These are phyloP conservation scores for Rhopilema esculentum DNA, from an alignment of 30 jellyfish, hydroid and myxozoan species.

Conservation along the genomic window DNA sequence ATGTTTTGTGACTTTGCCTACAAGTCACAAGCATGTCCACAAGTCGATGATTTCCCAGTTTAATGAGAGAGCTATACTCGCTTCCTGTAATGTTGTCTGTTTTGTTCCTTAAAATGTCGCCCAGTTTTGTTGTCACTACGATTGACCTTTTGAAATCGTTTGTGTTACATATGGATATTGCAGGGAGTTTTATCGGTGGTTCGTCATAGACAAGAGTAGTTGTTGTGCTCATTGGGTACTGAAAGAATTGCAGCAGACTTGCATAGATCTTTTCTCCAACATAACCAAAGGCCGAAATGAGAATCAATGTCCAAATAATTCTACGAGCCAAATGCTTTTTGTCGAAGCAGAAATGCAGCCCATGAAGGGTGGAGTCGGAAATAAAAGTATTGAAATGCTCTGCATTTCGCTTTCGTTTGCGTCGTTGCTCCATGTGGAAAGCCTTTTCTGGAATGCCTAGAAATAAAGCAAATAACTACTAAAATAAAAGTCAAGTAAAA, in stretches of 20 bases:
- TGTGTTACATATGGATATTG: constrained; percentile 89
- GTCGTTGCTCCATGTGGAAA: constrained; percentile 53
- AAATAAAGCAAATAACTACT: background rate
- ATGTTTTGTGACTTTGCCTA: constrained; percentile 14
- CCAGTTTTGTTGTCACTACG: constrained; percentile 61
- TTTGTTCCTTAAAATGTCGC: background rate
- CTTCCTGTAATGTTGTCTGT: constrained; percentile 41
- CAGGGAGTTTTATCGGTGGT: constrained; percentile 77
- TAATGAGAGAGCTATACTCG: constrained; percentile 58
- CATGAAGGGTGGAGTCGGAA: constrained; percentile 86
- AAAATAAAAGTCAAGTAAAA: background rate
- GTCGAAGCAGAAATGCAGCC: constrained; percentile 85
- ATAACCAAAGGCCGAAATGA: constrained; percentile 74
- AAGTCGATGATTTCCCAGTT: constrained; percentile 67
- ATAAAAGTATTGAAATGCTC: constrained; percentile 70
- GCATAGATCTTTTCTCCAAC: constrained; percentile 76
- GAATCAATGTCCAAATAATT: constrained; percentile 82
- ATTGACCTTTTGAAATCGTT: constrained; percentile 78
- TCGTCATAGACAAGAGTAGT: constrained; percentile 67
- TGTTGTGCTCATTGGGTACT: constrained; percentile 88
- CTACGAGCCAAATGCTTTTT: constrained; percentile 82
- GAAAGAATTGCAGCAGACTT: constrained; percentile 71
- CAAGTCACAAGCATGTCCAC: constrained; percentile 76
- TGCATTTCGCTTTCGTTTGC: constrained; percentile 63
- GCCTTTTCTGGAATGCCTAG: constrained; percentile 66